Percentiles rank a stretch among this genome's conserved stretches.
Evolutionary conservation across 1,140 invertebrate genomes (phyloP).

Genomic region (Hycleus cichorii): DNA sequence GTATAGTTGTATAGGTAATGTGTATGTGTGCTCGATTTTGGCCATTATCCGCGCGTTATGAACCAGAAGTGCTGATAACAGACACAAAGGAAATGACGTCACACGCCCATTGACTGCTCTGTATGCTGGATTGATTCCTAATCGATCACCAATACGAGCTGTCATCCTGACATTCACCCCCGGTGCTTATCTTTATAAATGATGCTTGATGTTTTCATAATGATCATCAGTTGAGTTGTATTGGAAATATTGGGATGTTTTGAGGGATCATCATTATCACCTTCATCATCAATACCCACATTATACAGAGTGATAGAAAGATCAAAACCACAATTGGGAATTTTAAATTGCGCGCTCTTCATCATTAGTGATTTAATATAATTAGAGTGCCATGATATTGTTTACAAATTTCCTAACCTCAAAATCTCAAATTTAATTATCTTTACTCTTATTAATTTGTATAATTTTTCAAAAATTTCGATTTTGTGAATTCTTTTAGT

Average conservation of each 20-base stretch:
- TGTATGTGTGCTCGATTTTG: constrained; percentile 32
- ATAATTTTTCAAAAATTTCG: too few species aligned
- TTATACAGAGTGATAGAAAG: too few species aligned
- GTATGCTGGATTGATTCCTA: constrained; percentile 38
- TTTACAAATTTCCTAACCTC: too few species aligned
- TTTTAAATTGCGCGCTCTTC: not conserved
- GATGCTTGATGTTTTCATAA: constrained; percentile 20
- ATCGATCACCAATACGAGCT: constrained; percentile 39
- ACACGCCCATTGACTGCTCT: constrained; percentile 40
- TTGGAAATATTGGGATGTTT: too few species aligned
- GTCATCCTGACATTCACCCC: constrained; percentile 29
- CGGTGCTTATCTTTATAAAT: constrained; percentile 21
- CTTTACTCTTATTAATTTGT: too few species aligned
- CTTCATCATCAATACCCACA: too few species aligned
- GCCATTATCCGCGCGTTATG: constrained; percentile 40
- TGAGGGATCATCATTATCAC: too few species aligned
- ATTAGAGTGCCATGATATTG: too few species aligned
- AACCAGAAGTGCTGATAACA: constrained; percentile 40
- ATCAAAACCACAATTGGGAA: too few species aligned
- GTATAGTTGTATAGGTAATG: not conserved
- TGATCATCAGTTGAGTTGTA: constrained; percentile 9
- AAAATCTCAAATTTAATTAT: too few species aligned
- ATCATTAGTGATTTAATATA: too few species aligned
- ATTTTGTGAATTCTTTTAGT: too few species aligned
- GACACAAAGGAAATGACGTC: constrained; percentile 41